A percentile compares a stretch with the other conserved stretches of the same genome.
Evolutionary conservation across 2,888 invertebrate genomes (phyloP).

Genomic region (Lepidochitona cinerea): DNA sequence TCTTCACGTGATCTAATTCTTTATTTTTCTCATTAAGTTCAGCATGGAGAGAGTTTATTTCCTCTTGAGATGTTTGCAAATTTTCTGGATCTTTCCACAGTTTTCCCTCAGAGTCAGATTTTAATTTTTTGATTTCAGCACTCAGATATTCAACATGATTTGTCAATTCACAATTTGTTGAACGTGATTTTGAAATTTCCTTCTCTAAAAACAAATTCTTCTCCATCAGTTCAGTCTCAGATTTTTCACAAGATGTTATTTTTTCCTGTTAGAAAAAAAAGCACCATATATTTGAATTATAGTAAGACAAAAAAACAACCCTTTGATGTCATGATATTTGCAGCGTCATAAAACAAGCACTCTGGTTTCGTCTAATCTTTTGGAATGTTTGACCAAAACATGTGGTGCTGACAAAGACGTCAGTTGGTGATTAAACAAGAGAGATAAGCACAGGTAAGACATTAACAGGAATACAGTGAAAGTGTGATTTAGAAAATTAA

Average conservation of each 20-base stretch:
- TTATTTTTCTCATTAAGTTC: constrained; percentile 6
- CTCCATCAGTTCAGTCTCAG: constrained; percentile 29
- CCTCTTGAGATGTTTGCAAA: neutral
- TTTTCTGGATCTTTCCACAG: neutral
- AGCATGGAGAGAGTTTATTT: neutral
- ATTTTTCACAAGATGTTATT: constrained; percentile 7
- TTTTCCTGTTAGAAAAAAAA: constrained; percentile 17
- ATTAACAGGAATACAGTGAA: no score
- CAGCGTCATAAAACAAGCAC: no score
- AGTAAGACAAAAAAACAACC: no score
- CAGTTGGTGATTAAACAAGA: no score
- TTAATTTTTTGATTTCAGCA: neutral
- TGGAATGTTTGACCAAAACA: no score
- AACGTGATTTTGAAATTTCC: neutral
- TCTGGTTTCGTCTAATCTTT: no score
- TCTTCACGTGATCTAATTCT: constrained; percentile 8
- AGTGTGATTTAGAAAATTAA: no score
- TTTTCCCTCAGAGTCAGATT: neutral
- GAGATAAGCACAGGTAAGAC: no score
- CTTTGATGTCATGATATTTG: no score
- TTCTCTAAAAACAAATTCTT: constrained; percentile 18
- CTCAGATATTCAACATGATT: constrained; percentile 6
- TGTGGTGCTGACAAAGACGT: no score
- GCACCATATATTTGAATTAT: no score
- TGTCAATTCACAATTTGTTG: constrained; percentile 1